phyloP scores from a whole-genome alignment of 2,888 invertebrate species.

The Itoplectis maculator region DNA sequence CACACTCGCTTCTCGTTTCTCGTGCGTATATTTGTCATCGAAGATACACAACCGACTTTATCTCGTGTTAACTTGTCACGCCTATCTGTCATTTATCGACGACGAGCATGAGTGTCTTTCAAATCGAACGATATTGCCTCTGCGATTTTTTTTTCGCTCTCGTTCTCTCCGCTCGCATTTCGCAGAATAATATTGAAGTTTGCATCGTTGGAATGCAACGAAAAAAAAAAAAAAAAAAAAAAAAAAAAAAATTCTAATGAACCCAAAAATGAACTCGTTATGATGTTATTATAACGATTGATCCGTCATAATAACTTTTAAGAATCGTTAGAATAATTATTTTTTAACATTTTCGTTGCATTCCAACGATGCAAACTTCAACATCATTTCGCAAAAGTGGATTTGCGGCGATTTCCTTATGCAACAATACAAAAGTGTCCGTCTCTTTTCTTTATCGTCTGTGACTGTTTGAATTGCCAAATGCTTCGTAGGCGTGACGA shows the following conservation, averaged over 20 bases:
- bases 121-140: neutral
- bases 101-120: slow-evolving; percentile 16
- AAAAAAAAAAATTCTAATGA: no score
- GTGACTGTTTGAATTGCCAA: slow-evolving; percentile 29
- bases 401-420: neutral
- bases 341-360: no score
- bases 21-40: slow-evolving; percentile 25
- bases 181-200: no score
- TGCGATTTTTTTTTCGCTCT: slow-evolving; percentile 2
- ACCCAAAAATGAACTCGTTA: no score
- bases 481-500: neutral
- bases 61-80: slow-evolving; percentile 17
- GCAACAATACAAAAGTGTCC: slow-evolving; percentile 10
- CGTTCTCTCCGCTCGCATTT: neutral
- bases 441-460: neutral
- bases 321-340: no score
- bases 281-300: no score
- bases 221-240: no score
- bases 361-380: no score
- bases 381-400: slow-evolving; percentile 3
- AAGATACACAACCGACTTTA: slow-evolving; percentile 30
- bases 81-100: slow-evolving; percentile 32
- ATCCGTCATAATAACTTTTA: no score
- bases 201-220: slow-evolving; percentile 29
- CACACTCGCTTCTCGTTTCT: neutral